Base-by-base conservation (phyloP, 64 coral and sea anemone genomes). In the Stichodactyla helianthus region DNA sequence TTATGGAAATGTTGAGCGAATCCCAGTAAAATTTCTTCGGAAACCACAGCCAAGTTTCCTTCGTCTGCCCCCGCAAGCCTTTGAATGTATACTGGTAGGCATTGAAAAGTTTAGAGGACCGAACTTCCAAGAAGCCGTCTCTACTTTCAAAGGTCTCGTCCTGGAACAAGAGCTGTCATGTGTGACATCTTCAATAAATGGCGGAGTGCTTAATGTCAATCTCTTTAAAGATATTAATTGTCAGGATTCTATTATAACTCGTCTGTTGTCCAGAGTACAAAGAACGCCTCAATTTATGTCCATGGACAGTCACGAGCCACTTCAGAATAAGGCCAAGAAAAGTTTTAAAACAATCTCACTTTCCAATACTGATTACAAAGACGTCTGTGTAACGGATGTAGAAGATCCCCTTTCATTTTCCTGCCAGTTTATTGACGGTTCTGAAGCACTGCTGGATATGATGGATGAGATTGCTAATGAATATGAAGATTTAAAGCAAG, bases 1-100 rank as follows among this genome's bases (percentile, higher is more conserved):
- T 63, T 99, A 99, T 79, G 97, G 97, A 54, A 99, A 99, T 82
- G 90, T 90, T 11, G 93, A 99, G 79, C 81, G 92, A 26, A 87
- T 93, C 10, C 63, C 87, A 12, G 51, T 90, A 15, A 89, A 87
- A 7, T 89, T 86, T 62, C 54, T 95, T 12, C 74, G 93, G 44
- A 87, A 83, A 57, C 85, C 93, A 12, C 70, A 84, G 13, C 89
- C 94, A 7, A 86, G 58, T 53, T 93, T 93, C 87, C 82, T 88
- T 16, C 53, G 89, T 15, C 59, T 93, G 15, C 59, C 70, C 2
- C 87, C 82, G 1, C 91, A 93, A 15, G 59, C 71, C 2, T 93
- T 89, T 55, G 87, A 93, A 44, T 93, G 91, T 86, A 87, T 84
- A 56, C 52, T 93, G n/a, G 78, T 89, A 59, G 62, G 85, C 15